Conservation (phyloP, 2,113 vertebrate genomes). For the Eira barbara region DNA sequence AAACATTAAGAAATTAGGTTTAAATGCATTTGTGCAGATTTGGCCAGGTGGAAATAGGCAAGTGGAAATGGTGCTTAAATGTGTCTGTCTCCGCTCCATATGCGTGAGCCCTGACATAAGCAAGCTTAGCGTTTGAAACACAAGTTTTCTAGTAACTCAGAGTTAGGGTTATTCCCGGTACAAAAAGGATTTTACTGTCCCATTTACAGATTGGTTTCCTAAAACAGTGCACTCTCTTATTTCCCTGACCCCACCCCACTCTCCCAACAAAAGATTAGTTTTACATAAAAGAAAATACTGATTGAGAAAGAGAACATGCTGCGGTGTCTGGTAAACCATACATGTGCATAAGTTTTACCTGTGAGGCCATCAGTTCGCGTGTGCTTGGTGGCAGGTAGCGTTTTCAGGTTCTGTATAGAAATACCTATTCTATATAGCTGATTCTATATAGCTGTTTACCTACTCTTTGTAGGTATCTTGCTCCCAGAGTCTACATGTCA, state of each 20-base stretch:
- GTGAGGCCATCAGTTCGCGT: neutral
- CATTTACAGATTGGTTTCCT: neutral
- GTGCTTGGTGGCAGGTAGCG: neutral
- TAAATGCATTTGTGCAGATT: neutral
- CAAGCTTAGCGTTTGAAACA: neutral
- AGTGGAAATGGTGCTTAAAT: neutral
- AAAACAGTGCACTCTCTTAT: neutral
- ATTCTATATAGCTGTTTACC: neutral
- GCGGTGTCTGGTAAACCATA: neutral
- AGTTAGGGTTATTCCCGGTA: neutral
- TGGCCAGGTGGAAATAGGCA: neutral
- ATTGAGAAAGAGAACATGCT: neutral
- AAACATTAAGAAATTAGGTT: neutral
- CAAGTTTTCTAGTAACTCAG: neutral
- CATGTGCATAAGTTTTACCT: neutral
- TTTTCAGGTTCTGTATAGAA: neutral
- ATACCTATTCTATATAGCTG: too few species aligned
- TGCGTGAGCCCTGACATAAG: neutral
- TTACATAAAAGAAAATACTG: neutral
- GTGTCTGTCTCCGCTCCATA: neutral
- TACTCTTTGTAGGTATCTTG: neutral
- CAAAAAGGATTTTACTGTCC: neutral
- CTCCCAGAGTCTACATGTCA: neutral
- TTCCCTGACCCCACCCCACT: neutral
- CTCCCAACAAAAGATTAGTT: neutral